These are phyloP conservation scores for Microctenopoma lineatum DNA, from an alignment of 2,797 vertebrate genomes.

Conservation along the genomic window DNA sequence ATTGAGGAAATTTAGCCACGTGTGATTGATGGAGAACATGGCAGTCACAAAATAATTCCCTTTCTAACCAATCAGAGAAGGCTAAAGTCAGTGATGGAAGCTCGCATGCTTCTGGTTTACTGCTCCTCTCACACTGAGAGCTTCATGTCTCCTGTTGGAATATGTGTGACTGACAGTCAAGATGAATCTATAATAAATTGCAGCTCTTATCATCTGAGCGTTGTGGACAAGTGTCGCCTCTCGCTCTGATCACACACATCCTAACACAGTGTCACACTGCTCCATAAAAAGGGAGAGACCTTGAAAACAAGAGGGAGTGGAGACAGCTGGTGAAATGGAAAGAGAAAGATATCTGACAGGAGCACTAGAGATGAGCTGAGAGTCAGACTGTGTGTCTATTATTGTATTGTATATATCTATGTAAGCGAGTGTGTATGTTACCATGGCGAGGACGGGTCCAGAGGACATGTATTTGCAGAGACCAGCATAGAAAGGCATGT, in stretches of 20 bases:
- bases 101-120: too few relatives aligned
- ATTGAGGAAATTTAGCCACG: not conserved
- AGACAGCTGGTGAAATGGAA: not conserved
- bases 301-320: conserved; percentile 17
- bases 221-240: not conserved
- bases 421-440: conserved; percentile 65
- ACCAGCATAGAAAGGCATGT: conserved; percentile 89
- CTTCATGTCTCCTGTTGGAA: not conserved
- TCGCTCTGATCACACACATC: not conserved
- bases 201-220: not conserved
- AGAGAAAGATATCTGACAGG: conserved; percentile 5
- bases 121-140: too few relatives aligned
- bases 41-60: not conserved
- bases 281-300: conserved; percentile 9
- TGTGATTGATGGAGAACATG: not conserved
- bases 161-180: not conserved
- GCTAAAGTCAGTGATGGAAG: too few relatives aligned
- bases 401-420: not conserved
- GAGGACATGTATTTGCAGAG: conserved; percentile 93
- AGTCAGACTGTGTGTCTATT: not conserved
- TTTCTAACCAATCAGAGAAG: too few relatives aligned
- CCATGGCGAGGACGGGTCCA: conserved; percentile 92
- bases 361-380: conserved; percentile 1
- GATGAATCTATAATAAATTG: too few relatives aligned
- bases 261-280: not conserved